Evolutionary conservation across 2,888 invertebrate species (phyloP).

Genomic region (Tipula helvola): DNA sequence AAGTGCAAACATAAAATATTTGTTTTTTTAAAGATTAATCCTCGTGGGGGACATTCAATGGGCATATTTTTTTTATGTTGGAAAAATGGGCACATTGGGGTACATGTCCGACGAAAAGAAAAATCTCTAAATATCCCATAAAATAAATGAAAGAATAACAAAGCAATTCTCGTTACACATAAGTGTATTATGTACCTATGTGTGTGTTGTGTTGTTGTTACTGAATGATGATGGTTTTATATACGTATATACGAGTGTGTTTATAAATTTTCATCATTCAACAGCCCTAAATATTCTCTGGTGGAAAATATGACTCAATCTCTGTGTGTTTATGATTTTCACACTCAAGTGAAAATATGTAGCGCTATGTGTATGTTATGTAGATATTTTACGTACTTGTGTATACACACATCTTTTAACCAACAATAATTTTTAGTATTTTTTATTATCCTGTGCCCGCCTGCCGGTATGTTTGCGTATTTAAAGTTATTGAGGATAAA

Average conservation of each 20-base stretch:
- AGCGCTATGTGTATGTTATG: neutral
- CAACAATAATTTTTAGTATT: neutral
- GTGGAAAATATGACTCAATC: neutral
- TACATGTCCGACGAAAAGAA: neutral
- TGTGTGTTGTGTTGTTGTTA: neutral
- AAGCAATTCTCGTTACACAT: neutral
- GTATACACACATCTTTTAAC: neutral
- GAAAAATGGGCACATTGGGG: neutral
- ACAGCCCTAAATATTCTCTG: neutral
- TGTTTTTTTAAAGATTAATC: neutral
- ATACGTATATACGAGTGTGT: neutral
- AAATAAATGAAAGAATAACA: neutral
- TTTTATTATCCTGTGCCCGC: neutral
- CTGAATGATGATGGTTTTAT: neutral
- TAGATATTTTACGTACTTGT: neutral
- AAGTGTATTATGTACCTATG: neutral
- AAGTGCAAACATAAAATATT: neutral
- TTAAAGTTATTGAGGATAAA: neutral
- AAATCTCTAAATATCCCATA: neutral
- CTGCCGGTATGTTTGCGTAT: neutral
- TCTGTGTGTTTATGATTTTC: neutral
- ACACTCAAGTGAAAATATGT: conserved; percentile 4
- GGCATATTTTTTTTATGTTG: neutral
- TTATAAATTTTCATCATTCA: neutral
- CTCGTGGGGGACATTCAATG: neutral